Conservation (phyloP, 2,888 invertebrate genomes). For the Standfussiana lucernea region DNA sequence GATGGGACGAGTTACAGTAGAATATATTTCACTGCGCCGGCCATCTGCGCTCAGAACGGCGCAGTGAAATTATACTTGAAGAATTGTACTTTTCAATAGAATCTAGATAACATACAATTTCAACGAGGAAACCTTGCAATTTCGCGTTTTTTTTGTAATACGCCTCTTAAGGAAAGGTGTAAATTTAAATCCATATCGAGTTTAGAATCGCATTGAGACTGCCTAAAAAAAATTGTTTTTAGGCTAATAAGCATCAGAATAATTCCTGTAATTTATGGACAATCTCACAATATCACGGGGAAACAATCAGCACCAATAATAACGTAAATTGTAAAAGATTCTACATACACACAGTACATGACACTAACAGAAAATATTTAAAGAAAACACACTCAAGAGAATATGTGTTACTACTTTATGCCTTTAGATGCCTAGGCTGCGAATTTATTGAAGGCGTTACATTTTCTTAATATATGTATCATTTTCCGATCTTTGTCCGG, state of each 20-base stretch:
- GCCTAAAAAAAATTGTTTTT: background rate
- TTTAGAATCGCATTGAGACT: background rate
- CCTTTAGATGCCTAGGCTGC: conserved; percentile 63
- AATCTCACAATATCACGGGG: conserved; percentile 36
- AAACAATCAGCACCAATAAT: conserved; percentile 23
- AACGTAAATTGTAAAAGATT: conserved; percentile 29
- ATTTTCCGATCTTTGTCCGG: too few relatives aligned
- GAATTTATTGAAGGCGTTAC: conserved; percentile 39
- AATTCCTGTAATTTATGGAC: conserved; percentile 28
- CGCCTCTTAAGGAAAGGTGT: too few relatives aligned
- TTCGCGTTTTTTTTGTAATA: too few relatives aligned
- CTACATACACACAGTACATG: conserved; percentile 56
- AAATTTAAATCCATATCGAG: background rate
- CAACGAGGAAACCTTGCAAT: too few relatives aligned
- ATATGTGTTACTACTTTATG: conserved; percentile 52
- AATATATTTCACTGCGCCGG: too few relatives aligned
- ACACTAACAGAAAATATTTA: conserved; percentile 57
- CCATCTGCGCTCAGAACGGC: too few relatives aligned
- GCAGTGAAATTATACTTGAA: too few relatives aligned
- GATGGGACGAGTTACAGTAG: too few relatives aligned
- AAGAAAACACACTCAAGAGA: conserved; percentile 46
- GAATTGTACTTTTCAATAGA: too few relatives aligned
- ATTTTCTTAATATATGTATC: background rate
- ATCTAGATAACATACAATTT: too few relatives aligned
- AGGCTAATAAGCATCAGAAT: background rate